Evolutionary conservation across 2,888 invertebrate species (phyloP), one percentile per base, ranked within the genome.

Genomic region (Helicoverpa assulta): DNA sequence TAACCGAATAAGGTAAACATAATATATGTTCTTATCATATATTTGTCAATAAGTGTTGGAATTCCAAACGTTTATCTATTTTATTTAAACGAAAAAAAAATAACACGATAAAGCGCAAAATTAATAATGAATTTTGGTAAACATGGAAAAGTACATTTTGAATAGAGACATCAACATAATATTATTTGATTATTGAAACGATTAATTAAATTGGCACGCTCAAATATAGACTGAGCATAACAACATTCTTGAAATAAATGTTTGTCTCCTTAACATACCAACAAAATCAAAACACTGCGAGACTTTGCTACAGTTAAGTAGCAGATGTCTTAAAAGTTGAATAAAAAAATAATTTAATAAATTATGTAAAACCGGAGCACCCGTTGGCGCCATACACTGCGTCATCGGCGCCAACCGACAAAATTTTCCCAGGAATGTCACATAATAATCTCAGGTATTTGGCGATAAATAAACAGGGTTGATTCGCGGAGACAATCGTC

Each of bases 361-460:
- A 81, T 81, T 77, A 83, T 78, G 66, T 80, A 69, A 79, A 81
- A 80, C 60, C 75, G 68, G 60, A 64, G 60, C 73, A 70, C 71
- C 63, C 54, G 70, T 51, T 78, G 81, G 76, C 83, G 84, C 78
- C 85, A 76, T n/a, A 57, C 43, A 52, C 73, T 61, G 73, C 85
- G 85, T 84, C 85, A 85, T 71, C 56, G 85, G 78, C 84, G 85
- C 81, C 85, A 61, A 54, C 62, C 70, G 73, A 81, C 83, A 83
- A 84, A 84, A 83, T 78, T 80, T 88, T 87, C 87, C 85, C 82
- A 86, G 81, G 88, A 90, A 91, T 91, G 87, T 75, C 71, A 84
- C 79, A 81, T 83, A 83, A 84, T 79, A 76, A 78, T 80, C 58
- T 81, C 58, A 82, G 76, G 78, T 80, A 78, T 82, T 86, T 84